Evolutionary conservation across 1,140 invertebrate species (phyloP).

Genomic region (Rhysida immarginata): DNA sequence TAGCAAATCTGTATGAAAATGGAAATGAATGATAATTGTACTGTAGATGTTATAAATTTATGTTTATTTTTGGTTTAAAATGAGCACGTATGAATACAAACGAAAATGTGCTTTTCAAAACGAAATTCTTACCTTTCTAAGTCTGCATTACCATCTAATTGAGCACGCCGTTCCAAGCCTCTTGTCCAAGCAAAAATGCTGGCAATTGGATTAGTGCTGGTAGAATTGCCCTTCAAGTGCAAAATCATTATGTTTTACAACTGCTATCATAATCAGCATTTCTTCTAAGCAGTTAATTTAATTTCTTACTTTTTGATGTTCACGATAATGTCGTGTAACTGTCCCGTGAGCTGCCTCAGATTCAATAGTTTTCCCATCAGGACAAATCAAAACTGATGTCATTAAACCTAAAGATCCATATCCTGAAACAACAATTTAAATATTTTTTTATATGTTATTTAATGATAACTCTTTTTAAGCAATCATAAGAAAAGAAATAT

Average conservation of each 20-base stretch:
- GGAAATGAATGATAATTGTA: too few relatives aligned
- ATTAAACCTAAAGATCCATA: slow-evolving; percentile 70
- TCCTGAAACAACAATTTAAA: slow-evolving; percentile 9
- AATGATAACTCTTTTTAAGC: too few relatives aligned
- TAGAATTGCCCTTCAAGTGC: slow-evolving; percentile 45
- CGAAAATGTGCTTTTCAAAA: too few relatives aligned
- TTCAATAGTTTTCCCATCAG: slow-evolving; percentile 79
- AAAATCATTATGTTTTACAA: too few relatives aligned
- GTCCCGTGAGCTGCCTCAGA: slow-evolving; percentile 84
- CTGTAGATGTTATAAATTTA: too few relatives aligned
- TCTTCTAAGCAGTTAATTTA: not conserved
- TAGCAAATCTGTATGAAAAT: too few relatives aligned
- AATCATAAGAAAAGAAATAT: too few relatives aligned
- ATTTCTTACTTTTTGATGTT: slow-evolving; percentile 43
- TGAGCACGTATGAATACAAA: too few relatives aligned
- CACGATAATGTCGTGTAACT: slow-evolving; percentile 72
- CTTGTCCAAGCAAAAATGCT: slow-evolving; percentile 86
- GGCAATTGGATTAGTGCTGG: slow-evolving; percentile 79
- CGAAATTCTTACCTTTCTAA: slow-evolving; percentile 37
- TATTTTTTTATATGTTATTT: not conserved
- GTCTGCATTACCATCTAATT: slow-evolving; percentile 58
- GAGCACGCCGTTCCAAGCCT: slow-evolving; percentile 64
- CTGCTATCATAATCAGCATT: not conserved
- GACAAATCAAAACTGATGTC: slow-evolving; percentile 81
- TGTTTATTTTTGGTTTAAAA: too few relatives aligned